Base-by-base conservation (phyloP, 2,888 invertebrate genomes). In the Cosmia pyralina region DNA sequence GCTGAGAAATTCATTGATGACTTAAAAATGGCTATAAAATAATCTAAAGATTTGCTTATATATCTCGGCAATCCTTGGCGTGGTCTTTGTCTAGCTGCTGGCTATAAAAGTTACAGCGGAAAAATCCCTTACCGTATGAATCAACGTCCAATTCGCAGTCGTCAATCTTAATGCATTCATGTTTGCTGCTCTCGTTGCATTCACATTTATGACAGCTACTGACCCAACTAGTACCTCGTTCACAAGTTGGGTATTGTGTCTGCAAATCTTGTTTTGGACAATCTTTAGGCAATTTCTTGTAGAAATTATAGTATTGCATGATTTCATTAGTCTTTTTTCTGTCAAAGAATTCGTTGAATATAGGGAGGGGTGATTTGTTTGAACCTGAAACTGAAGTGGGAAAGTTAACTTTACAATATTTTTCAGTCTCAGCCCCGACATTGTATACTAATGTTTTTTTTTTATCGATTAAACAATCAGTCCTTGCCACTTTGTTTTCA, bases 121-220 rank as follows among this genome's bases (percentile, higher is more conserved):
- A 17, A 28, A 44, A 6, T 13, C 0, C 8, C 72, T 72, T 80
- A 82, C 82, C 82, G 19, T 80, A 72, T 38, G 22, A 13, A 4
- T 48, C 52, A n/a, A 28, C 11, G 28, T 70, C 64, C 62, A 82
- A 11, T n/a, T 53, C 7, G 17, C 82, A 82, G n/a, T 52, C 48
- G 0, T 55, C 38, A 50, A 80, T 65, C 44, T 48, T 53, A 48
- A 46, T 52, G 17, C 82, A 82, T 8, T 57, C 52, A 50, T 76
- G 84, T 55, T 55, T 58, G 8, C 76, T 69, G 1, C 1, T 46
- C 0, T 75, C 57, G 11, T 76, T 62, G 46, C 82, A 82, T 28
- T 64, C 52, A 11, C 82, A 82, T 44, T 69, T 28, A 11, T 83
- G 53, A 46, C 82, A 82, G 34, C 38, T 76, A 17, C 81, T 82